phyloP scores from a whole-genome alignment of 2,797 vertebrate genomes.

The Amblyopsis hoosieri region DNA sequence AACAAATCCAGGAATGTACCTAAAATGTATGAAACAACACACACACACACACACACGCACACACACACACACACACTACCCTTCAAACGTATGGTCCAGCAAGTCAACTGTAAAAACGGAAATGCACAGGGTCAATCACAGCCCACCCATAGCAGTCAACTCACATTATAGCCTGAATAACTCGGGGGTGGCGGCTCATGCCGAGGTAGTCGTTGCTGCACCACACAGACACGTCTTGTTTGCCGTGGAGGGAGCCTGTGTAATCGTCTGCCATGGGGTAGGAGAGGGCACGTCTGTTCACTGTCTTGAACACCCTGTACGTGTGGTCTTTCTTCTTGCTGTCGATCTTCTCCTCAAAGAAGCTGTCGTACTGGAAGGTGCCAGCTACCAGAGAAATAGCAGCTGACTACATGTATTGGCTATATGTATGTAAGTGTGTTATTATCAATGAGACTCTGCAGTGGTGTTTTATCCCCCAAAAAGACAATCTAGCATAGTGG shows the following conservation, averaged over 20 bases:
- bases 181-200: constrained; percentile 90
- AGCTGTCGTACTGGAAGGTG: constrained; percentile 89
- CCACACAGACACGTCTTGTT: constrained; percentile 90
- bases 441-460: neutral
- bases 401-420: neutral
- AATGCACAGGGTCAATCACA: too few relatives aligned
- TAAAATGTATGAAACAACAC: too few relatives aligned
- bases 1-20: too few relatives aligned
- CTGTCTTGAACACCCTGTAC: constrained; percentile 92
- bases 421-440: neutral
- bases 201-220: constrained; percentile 96
- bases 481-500: too few relatives aligned
- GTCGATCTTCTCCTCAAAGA: constrained; percentile 92
- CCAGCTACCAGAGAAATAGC: constrained; percentile 67
- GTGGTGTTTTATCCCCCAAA: too few relatives aligned
- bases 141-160: constrained; percentile 38
- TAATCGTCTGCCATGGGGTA: constrained; percentile 94
- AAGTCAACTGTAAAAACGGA: neutral
- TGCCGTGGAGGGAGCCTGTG: constrained; percentile 76
- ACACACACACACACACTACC: too few relatives aligned
- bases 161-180: constrained; percentile 86
- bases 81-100: too few relatives aligned
- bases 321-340: constrained; percentile 89
- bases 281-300: constrained; percentile 83
- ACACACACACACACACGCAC: too few relatives aligned